Conservation (phyloP, 2,113 vertebrate species). For the Oreochromis tanganicae region DNA sequence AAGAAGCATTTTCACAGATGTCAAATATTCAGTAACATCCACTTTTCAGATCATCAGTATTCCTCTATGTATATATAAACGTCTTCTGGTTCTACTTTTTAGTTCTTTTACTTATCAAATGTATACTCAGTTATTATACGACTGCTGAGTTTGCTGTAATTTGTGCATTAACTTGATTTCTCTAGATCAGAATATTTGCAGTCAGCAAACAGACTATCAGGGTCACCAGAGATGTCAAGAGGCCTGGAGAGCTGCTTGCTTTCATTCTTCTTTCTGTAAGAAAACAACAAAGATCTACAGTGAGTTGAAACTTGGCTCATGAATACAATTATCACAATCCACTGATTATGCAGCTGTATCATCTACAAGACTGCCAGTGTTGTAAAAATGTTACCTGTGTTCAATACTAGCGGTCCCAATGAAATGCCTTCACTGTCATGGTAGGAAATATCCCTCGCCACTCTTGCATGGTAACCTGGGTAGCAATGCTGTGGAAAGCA, state of each 20-base stretch:
- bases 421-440: conserved; percentile 39
- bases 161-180: not conserved
- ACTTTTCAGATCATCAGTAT: not conserved
- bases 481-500: conserved; percentile 39
- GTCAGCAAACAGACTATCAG: not conserved
- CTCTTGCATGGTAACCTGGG: not conserved
- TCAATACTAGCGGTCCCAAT: conserved; percentile 28
- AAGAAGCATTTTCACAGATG: too few species aligned
- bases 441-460: not conserved
- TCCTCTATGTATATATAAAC: not conserved
- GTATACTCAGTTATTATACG: not conserved
- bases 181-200: not conserved
- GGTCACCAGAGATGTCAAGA: not conserved
- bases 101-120: not conserved
- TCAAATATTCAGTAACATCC: too few species aligned
- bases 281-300: not conserved
- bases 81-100: not conserved
- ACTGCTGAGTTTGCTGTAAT: not conserved
- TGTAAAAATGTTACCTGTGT: not conserved
- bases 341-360: rapidly evolving
- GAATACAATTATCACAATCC: not conserved
- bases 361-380: rapidly evolving
- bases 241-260: not conserved
- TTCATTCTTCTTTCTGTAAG: not conserved
- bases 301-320: not conserved